Base-by-base conservation (phyloP, 2,113 vertebrate genomes). In the Clarias batrachus region DNA sequence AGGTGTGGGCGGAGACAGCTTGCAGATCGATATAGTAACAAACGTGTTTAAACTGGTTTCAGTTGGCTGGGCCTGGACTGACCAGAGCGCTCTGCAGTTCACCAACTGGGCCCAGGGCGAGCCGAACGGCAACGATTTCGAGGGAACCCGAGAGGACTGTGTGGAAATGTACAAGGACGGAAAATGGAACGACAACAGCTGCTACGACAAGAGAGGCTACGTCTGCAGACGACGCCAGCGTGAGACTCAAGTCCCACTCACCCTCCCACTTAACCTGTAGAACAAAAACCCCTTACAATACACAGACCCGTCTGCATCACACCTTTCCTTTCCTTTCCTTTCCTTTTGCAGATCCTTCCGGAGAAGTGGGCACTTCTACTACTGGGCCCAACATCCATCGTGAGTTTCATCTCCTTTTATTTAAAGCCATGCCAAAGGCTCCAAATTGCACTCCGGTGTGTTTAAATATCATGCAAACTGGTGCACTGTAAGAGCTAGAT, bases 1-100 rank as follows among this genome's bases (percentile, higher is more conserved):
- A 23, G 23, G 23, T 63, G 62, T 71, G 68, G 30, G 11, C 3
- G 17, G 30, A 41, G 17, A 10, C 17, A 30, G 48, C 48, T 74
- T 41, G 14, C 17, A 6, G 1, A 13, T 7, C n/a, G 62, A 62
- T 8, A 8, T 0, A 79, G 19, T 87, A 65, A 19, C 3, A 1
- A 27, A 7, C 78, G 60, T 81, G 19, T 83, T 62, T 52, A 16
- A 81, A 37, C 62, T 19, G 37, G 82, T 81, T 65, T 65, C 70
- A 96, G 95, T 90, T 52, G 95, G 93, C 4, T 96, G 95, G 95
- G 90, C 56, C 59, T 96, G 95, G 95, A 94, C 94, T 0, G 95
- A 96, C 60, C 33, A 52, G 59, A 92, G 89, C 0, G 21, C 93
- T 5, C 1, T 96, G 88, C 90, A 78, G 7, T 95, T 93, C 84